These are phyloP conservation scores for Poliocrania exsul DNA, from an alignment of 2,797 vertebrate genomes.

Conservation along the genomic window DNA sequence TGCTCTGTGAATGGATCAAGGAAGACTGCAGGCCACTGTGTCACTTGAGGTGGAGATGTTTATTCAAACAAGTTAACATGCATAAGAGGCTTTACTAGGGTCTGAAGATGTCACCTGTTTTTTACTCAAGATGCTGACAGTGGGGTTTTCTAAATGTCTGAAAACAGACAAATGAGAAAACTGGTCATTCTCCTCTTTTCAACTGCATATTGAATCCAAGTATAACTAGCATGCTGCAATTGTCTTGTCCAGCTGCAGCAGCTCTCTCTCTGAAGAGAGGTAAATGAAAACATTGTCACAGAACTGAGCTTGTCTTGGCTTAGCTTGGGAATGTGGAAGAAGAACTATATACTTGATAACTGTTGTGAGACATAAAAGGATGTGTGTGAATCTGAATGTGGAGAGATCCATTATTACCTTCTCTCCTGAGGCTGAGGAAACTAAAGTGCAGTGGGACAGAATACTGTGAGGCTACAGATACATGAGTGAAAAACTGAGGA, in stretches of 20 bases:
- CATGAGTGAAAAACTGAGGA: neutral
- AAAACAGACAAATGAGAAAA: slow-evolving; percentile 2
- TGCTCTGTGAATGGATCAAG: slow-evolving; percentile 38
- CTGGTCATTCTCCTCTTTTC: slow-evolving; percentile 1
- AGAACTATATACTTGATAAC: neutral
- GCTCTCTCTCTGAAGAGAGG: slow-evolving; percentile 26
- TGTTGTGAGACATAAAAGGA: neutral
- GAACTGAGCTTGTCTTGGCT: slow-evolving; percentile 39
- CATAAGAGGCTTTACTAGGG: slow-evolving; percentile 45
- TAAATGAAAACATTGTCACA: neutral
- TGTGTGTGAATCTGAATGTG: neutral
- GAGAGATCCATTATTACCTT: neutral
- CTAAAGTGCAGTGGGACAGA: neutral
- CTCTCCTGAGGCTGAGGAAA: neutral
- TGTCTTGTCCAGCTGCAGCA: slow-evolving; percentile 62
- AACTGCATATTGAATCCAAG: slow-evolving; percentile 20
- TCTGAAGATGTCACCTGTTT: slow-evolving; percentile 48
- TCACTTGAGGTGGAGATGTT: slow-evolving; percentile 66
- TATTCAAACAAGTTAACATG: slow-evolving; percentile 39
- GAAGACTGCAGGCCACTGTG: slow-evolving; percentile 58
- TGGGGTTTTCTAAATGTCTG: slow-evolving; percentile 50
- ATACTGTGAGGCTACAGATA: neutral
- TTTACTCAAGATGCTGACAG: slow-evolving; percentile 62
- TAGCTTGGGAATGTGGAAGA: slow-evolving; percentile 33
- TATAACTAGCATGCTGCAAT: slow-evolving; percentile 67